Evolutionary conservation across 1,140 invertebrate genomes (phyloP).

Genomic region (Camponotus vicinus): DNA sequence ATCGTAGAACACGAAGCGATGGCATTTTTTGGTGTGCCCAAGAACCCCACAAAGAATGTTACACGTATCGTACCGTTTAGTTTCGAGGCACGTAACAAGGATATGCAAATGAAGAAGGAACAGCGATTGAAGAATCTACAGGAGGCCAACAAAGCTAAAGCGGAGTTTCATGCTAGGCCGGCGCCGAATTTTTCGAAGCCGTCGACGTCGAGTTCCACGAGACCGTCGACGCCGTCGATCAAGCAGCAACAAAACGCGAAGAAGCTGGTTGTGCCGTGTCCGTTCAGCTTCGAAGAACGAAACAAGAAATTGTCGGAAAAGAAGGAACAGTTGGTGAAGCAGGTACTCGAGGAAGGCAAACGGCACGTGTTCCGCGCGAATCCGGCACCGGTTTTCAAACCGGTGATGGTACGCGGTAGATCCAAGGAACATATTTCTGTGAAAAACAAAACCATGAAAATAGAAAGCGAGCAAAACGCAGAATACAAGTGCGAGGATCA

Average conservation of each 20-base stretch:
- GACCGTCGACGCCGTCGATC: background rate
- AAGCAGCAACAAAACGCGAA: slow-evolving; percentile 31
- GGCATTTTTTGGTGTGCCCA: slow-evolving; percentile 81
- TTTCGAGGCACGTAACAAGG: slow-evolving; percentile 86
- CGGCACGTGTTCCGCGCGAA: slow-evolving; percentile 86
- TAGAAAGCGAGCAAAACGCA: background rate
- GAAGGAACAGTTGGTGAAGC: slow-evolving; percentile 86
- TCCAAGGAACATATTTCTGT: slow-evolving; percentile 39
- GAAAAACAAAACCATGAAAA: background rate
- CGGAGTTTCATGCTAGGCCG: slow-evolving; percentile 85
- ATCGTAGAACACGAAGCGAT: slow-evolving; percentile 75
- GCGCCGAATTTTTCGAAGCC: slow-evolving; percentile 62
- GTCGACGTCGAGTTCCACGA: slow-evolving; percentile 65
- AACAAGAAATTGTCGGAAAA: slow-evolving; percentile 83
- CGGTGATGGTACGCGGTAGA: slow-evolving; percentile 72
- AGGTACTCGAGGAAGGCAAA: slow-evolving; percentile 83
- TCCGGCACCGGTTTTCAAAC: slow-evolving; percentile 83
- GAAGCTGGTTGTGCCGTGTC: slow-evolving; percentile 64
- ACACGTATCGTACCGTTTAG: slow-evolving; percentile 83
- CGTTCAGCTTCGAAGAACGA: slow-evolving; percentile 87
- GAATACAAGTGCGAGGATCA: slow-evolving; percentile 24
- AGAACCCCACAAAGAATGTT: slow-evolving; percentile 45
- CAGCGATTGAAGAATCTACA: slow-evolving; percentile 84
- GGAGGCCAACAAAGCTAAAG: slow-evolving; percentile 78
- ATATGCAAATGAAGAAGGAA: slow-evolving; percentile 84